A percentile compares a stretch with the other conserved stretches of the same genome.
Conservation (phyloP, 1,140 invertebrate species). For the Chironomus tepperi region DNA sequence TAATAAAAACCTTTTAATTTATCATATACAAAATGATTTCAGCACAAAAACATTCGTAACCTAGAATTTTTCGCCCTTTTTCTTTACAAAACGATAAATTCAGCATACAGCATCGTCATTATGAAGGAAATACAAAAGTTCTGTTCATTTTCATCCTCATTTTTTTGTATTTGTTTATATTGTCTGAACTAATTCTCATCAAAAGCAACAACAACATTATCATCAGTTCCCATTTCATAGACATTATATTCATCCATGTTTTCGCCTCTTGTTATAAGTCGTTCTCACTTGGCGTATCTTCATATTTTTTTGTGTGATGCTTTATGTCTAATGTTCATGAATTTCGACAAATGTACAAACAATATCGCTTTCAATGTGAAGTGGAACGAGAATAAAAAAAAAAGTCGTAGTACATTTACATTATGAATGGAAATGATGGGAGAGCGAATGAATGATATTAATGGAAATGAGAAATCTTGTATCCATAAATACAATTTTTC, state of each 20-base stretch:
- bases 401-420: neutral
- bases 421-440: neutral
- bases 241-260: too few species aligned
- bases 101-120: too few species aligned
- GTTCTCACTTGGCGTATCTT: neutral
- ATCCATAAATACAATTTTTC: slow-evolving; percentile 4
- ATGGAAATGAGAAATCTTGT: slow-evolving; percentile 7
- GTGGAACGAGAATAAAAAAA: too few species aligned
- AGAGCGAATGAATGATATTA: neutral
- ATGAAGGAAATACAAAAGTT: too few species aligned
- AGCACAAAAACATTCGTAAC: too few species aligned
- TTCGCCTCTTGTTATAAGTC: too few species aligned
- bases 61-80: too few species aligned
- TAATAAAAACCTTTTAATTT: too few species aligned
- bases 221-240: neutral
- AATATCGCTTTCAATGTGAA: neutral
- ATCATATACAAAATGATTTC: too few species aligned
- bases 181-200: neutral
- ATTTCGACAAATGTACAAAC: slow-evolving; percentile 8
- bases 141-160: neutral
- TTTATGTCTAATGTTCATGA: neutral
- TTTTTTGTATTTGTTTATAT: neutral
- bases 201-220: neutral
- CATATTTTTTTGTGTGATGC: neutral
- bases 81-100: too few species aligned